phyloP scores from a whole-genome alignment of 1,140 invertebrate genomes.

The Anagrus nilaparvatae region DNA sequence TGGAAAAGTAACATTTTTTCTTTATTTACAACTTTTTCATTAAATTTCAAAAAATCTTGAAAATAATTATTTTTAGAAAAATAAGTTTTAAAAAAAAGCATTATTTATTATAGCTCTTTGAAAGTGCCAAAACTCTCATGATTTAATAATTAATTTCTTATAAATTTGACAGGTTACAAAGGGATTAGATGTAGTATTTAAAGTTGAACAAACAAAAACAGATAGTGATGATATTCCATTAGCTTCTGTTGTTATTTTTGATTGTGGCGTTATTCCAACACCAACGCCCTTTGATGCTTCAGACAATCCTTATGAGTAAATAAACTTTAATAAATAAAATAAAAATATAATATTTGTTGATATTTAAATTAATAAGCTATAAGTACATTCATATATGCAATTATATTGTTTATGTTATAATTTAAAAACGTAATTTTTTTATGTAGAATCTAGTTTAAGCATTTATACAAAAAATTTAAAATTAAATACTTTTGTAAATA shows the following conservation, averaged over 20 bases:
- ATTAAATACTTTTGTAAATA: too few species aligned
- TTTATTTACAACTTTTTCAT: not conserved
- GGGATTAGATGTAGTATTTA: slow-evolving; percentile 76
- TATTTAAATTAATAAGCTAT: too few species aligned
- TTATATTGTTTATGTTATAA: too few species aligned
- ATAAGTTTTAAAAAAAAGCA: not conserved
- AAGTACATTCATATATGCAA: too few species aligned
- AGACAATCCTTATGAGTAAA: slow-evolving; percentile 61
- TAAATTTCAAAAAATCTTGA: slow-evolving; percentile 10
- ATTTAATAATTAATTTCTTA: slow-evolving; percentile 18
- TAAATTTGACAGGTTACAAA: slow-evolving; percentile 55
- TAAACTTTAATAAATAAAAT: slow-evolving; percentile 12
- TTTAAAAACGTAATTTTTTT: too few species aligned
- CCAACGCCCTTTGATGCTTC: slow-evolving; percentile 51
- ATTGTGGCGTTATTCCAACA: slow-evolving; percentile 51
- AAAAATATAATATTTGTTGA: too few species aligned
- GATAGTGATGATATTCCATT: slow-evolving; percentile 62
- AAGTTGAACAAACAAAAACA: slow-evolving; percentile 72
- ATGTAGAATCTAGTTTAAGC: too few species aligned
- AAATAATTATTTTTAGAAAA: not conserved
- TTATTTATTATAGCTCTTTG: not conserved
- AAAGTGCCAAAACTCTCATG: not conserved
- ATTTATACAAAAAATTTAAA: too few species aligned
- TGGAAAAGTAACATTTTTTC: slow-evolving; percentile 67
- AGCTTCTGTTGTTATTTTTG: slow-evolving; percentile 53